phyloP scores from a whole-genome alignment of 1,140 invertebrate genomes.

The Eupristina koningsbergeri region DNA sequence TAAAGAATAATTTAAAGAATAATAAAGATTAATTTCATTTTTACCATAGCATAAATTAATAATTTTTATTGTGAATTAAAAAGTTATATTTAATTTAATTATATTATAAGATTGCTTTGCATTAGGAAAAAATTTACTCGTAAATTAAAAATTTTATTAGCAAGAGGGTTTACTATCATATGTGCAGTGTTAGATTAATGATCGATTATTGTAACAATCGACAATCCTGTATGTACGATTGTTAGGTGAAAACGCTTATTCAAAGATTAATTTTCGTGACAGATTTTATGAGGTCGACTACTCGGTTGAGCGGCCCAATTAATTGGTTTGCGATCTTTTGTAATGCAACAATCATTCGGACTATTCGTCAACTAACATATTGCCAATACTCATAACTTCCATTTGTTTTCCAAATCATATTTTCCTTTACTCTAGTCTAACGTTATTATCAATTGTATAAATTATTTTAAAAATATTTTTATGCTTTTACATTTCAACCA shows the following conservation, averaged over 20 bases:
- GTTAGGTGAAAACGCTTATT: conserved; percentile 12
- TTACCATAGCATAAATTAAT: too few species aligned
- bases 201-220: background rate
- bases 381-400: background rate
- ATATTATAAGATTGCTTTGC: background rate
- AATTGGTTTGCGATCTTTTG: conserved; percentile 10
- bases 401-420: background rate
- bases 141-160: background rate
- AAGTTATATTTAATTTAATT: background rate
- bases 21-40: too few species aligned
- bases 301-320: background rate
- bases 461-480: too few species aligned
- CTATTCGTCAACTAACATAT: background rate
- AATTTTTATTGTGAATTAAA: too few species aligned
- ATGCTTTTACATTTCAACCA: too few species aligned
- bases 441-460: too few species aligned
- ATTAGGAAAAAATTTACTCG: background rate
- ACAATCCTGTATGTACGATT: background rate
- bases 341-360: background rate
- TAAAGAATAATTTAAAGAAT: too few species aligned
- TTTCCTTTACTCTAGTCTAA: background rate
- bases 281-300: conserved; percentile 11
- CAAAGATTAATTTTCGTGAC: conserved; percentile 20
- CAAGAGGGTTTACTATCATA: conserved; percentile 1
- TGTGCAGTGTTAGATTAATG: background rate